Percentiles rank a stretch among this genome's conserved stretches.
Conservation (phyloP, 2,888 invertebrate species). For the Ormia ochracea region DNA sequence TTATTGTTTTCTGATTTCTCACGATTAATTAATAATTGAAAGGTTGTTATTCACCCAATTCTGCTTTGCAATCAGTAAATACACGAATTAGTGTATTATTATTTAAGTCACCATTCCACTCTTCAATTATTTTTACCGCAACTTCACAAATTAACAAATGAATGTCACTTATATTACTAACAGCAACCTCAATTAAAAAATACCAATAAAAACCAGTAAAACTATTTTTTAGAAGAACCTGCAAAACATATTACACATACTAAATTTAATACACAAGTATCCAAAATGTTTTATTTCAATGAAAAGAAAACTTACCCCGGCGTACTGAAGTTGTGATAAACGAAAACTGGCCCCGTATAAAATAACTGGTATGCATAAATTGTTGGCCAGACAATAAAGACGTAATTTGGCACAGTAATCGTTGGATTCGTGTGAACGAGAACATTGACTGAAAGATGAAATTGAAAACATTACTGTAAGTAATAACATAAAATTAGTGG, state of each 20-base stretch:
- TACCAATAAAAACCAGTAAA: slow-evolving; percentile 38
- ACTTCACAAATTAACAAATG: slow-evolving; percentile 65
- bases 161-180: slow-evolving; percentile 61
- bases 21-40: too few species aligned
- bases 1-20: too few species aligned
- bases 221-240: slow-evolving; percentile 62
- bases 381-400: slow-evolving; percentile 68
- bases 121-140: slow-evolving; percentile 61
- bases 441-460: not conserved
- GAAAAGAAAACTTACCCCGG: slow-evolving; percentile 62
- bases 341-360: slow-evolving; percentile 65
- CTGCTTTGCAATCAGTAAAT: slow-evolving; percentile 45
- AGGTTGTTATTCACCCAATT: slow-evolving; percentile 55
- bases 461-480: not conserved
- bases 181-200: slow-evolving; percentile 63
- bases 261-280: not conserved
- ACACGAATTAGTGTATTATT: slow-evolving; percentile 43
- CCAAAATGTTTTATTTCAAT: not conserved
- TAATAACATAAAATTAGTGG: too few species aligned
- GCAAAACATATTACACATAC: not conserved
- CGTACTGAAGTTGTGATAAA: slow-evolving; percentile 64
- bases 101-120: slow-evolving; percentile 52
- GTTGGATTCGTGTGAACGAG: slow-evolving; percentile 21
- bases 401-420: slow-evolving; percentile 68
- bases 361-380: slow-evolving; percentile 66